phyloP scores from a whole-genome alignment of 2,113 vertebrate species.

The Chamaea fasciata region DNA sequence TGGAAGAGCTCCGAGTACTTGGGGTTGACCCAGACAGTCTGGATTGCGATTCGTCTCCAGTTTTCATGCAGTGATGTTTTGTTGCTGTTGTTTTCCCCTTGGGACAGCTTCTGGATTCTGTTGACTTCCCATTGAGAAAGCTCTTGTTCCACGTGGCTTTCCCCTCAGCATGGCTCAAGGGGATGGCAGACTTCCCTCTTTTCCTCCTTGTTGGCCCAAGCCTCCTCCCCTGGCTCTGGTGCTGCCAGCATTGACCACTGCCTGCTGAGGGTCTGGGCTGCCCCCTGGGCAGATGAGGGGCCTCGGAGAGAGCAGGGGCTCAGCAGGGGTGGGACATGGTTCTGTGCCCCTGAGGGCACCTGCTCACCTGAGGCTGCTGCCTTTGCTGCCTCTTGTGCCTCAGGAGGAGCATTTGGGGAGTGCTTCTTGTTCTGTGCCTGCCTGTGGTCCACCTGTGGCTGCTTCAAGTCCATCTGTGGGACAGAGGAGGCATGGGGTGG shows the following conservation, averaged over 20 bases:
- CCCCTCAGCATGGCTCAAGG: accelerated
- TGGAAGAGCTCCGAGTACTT: background rate
- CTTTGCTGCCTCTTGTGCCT: background rate
- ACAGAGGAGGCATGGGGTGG: background rate
- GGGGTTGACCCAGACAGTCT: background rate
- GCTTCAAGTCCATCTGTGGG: background rate
- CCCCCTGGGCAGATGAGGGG: background rate
- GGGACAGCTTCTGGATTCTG: background rate
- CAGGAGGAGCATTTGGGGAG: background rate
- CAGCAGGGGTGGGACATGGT: background rate
- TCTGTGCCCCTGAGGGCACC: background rate
- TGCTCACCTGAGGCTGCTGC: accelerated
- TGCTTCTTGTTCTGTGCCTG: background rate
- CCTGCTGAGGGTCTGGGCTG: background rate
- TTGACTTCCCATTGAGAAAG: background rate
- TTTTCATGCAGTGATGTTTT: background rate
- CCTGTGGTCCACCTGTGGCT: background rate
- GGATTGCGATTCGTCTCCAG: background rate
- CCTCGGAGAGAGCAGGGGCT: background rate
- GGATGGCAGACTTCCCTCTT: no score
- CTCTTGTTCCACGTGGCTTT: background rate
- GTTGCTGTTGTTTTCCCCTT: background rate
- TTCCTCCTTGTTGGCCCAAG: background rate
- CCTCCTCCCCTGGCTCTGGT: accelerated
- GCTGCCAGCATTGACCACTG: background rate